Percentiles rank a stretch among this genome's conserved stretches.
Conservation (phyloP, 2,797 vertebrate genomes). For the Lepilemur septentrionalis region DNA sequence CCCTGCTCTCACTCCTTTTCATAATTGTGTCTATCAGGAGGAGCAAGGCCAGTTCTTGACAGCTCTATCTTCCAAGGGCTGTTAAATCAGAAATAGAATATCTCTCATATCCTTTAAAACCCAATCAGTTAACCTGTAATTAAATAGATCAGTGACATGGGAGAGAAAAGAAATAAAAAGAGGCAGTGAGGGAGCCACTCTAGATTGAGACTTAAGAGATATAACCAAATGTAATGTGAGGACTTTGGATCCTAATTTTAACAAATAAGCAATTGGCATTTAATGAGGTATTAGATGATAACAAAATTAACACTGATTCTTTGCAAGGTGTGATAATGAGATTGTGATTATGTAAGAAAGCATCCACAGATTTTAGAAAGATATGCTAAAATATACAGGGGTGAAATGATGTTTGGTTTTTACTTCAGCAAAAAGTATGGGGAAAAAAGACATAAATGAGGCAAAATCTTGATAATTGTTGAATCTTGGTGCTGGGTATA, state of each 20-base stretch:
- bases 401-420: slow-evolving; percentile 5
- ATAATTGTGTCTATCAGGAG: neutral
- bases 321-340: neutral
- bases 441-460: neutral
- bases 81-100: neutral
- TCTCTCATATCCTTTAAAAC: slow-evolving; percentile 12
- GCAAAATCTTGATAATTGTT: neutral
- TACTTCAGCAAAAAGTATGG: neutral
- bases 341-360: slow-evolving; percentile 21
- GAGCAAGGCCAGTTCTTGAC: neutral
- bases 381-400: neutral
- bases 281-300: neutral
- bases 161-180: neutral
- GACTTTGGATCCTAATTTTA: slow-evolving; percentile 11
- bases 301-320: slow-evolving; percentile 18
- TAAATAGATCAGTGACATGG: neutral
- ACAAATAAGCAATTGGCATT: neutral
- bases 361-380: slow-evolving; percentile 37
- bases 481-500: neutral
- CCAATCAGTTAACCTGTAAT: neutral
- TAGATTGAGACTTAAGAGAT: neutral
- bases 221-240: neutral
- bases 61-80: neutral
- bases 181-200: neutral
- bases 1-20: neutral